Percentiles rank a stretch among this genome's conserved stretches.
Conservation (phyloP, 1,140 invertebrate species). For the Drosophila insularis region DNA sequence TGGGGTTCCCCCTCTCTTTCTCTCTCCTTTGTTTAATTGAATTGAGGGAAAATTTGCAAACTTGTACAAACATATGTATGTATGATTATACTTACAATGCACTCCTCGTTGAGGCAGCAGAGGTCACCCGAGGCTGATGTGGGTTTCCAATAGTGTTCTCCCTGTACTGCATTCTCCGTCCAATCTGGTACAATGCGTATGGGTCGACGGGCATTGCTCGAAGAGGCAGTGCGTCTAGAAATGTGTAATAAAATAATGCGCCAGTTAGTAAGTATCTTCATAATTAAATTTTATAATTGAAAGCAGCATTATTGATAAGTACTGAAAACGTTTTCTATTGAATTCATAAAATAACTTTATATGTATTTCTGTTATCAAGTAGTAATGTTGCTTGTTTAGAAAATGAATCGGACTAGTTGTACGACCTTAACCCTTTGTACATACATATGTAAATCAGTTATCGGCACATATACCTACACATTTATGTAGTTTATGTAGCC, state of each 20-base stretch:
- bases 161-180: slow-evolving; percentile 90
- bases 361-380: no score
- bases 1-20: background rate
- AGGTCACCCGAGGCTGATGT: slow-evolving; percentile 95
- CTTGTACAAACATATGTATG: background rate
- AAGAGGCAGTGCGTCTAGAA: slow-evolving; percentile 83
- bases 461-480: no score
- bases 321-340: slow-evolving; percentile 6
- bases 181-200: slow-evolving; percentile 92
- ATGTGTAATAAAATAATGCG: no score
- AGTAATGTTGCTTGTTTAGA: no score
- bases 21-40: slow-evolving; percentile 57
- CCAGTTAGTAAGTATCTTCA: no score
- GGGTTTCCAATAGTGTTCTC: slow-evolving; percentile 94
- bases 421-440: no score
- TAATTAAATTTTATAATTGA: no score
- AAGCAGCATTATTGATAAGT: slow-evolving; percentile 6
- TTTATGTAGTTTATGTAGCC: no score
- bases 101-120: slow-evolving; percentile 95
- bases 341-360: no score
- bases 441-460: no score
- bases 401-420: no score
- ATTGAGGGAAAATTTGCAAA: slow-evolving; percentile 32
- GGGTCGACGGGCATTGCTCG: slow-evolving; percentile 83
- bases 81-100: slow-evolving; percentile 89